Base-by-base conservation (phyloP, 2,797 vertebrate species). In the Vireo griseus region DNA sequence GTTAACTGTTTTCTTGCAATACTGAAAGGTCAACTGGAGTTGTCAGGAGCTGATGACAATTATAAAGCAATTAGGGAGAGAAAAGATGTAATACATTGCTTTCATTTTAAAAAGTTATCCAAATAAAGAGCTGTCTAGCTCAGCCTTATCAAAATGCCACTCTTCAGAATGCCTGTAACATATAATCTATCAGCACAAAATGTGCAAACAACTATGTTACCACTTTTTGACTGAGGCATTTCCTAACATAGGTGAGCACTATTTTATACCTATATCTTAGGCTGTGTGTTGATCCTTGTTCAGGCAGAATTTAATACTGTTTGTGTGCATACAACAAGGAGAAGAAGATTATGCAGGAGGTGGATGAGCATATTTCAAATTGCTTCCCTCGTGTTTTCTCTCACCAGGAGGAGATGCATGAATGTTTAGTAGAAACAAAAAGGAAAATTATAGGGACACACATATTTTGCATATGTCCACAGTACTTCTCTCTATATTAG, bases 401-500 rank as follows among this genome's bases (percentile, higher is more conserved):
- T 95, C 71, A 48, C 28, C 44, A 69, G 25, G 33, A 86, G 82
- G 51, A 84, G 28, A 68, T 48, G 58, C 39, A 44, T 75, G 66
- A 75, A 78, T 92, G 28, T 86, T 78, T 78, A 93, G 45, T 58
- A 78, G 73, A 88, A 90, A 37, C 17, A 2, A 54, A 86, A 88
- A 83, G 4, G 13, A 71, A 88, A 77, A 77, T 63, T 26, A 55
- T 67, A 74, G 26, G 11, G 91, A 55, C 2, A 29, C 11, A 33
- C 10, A 39, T 71, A 65, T 77, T 92, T 89, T 10, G 2, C 48
- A 52, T n/a, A 63, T 26, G 12, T 71, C 18, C 18, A 42, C 15
- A 45, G 4, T 77, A 62, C 74, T 76, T 76, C 25, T 76, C 16
- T 51, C 21, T 82, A 0, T 85, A 71, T 52, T 22, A 67, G 10